A percentile compares a stretch with the other conserved stretches of the same genome.
phyloP scores from a whole-genome alignment of 2,113 vertebrate species.

The Scophthalmus maximus region DNA sequence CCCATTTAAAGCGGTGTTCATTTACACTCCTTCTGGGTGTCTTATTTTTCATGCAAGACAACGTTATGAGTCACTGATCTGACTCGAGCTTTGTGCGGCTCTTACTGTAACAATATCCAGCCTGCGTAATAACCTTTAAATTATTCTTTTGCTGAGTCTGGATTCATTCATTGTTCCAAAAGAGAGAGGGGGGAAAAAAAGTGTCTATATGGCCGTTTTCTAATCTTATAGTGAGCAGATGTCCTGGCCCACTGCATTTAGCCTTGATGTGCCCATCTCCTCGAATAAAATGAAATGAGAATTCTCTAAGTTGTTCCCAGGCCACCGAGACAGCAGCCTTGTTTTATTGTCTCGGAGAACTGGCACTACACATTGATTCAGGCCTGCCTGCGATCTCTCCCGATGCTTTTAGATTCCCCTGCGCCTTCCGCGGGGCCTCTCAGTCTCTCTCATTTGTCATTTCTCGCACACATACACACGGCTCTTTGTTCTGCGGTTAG shows the following conservation, averaged over 20 bases:
- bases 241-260: slow-evolving; percentile 85
- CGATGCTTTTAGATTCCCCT: slow-evolving; percentile 85
- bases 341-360: slow-evolving; percentile 87
- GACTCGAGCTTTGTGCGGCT: background rate
- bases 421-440: slow-evolving; percentile 23
- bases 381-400: slow-evolving; percentile 87
- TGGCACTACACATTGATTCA: slow-evolving; percentile 88
- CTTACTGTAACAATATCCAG: background rate
- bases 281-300: slow-evolving; percentile 87
- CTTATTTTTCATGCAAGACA: background rate
- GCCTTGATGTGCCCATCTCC: slow-evolving; percentile 79
- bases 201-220: slow-evolving; percentile 48
- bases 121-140: background rate
- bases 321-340: slow-evolving; percentile 87
- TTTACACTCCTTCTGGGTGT: background rate
- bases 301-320: slow-evolving; percentile 89
- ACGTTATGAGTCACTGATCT: background rate
- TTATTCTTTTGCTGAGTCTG: slow-evolving; percentile 8
- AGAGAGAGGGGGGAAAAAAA: slow-evolving; percentile 29
- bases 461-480: slow-evolving; percentile 36
- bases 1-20: background rate
- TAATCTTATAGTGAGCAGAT: slow-evolving; percentile 77
- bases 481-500: slow-evolving; percentile 12
- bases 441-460: slow-evolving; percentile 44
- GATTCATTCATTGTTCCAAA: slow-evolving; percentile 21